A percentile compares a stretch with the other conserved stretches of the same genome.
phyloP scores from a whole-genome alignment of 2,797 vertebrate species.

The Momotus momota region DNA sequence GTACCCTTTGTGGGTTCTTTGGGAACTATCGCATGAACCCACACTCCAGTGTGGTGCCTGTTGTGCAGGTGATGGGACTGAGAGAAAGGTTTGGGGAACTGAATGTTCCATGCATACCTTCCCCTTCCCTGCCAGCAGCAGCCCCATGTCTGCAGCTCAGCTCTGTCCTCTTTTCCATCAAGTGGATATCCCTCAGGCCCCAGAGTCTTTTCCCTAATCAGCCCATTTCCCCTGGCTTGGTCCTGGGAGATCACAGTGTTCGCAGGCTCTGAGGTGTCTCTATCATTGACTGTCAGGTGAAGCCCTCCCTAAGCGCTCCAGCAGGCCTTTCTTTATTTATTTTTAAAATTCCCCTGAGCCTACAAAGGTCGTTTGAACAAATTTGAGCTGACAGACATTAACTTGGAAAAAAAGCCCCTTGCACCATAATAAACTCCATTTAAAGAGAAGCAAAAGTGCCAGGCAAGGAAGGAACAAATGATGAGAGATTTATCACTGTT shows the following conservation, averaged over 20 bases:
- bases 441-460: conserved; percentile 63
- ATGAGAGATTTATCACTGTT: conserved; percentile 61
- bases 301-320: conserved; percentile 62
- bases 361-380: conserved; percentile 81
- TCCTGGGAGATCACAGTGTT: conserved; percentile 48
- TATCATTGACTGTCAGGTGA: conserved; percentile 77
- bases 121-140: not conserved
- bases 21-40: accelerated
- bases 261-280: conserved; percentile 66
- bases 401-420: conserved; percentile 84
- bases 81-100: not conserved
- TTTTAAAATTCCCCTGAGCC: conserved; percentile 74
- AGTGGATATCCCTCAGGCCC: not conserved
- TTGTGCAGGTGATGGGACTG: too few relatives aligned
- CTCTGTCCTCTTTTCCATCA: not conserved
- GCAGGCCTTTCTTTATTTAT: conserved; percentile 72
- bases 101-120: not conserved
- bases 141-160: not conserved
- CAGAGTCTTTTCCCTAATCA: not conserved
- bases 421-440: conserved; percentile 63
- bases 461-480: conserved; percentile 45
- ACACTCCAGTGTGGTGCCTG: not conserved
- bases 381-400: conserved; percentile 90
- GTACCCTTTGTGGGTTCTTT: not conserved
- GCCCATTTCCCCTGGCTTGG: conserved; percentile 6